Conservation (phyloP, 1,140 invertebrate genomes). For the Saccostrea echinata region DNA sequence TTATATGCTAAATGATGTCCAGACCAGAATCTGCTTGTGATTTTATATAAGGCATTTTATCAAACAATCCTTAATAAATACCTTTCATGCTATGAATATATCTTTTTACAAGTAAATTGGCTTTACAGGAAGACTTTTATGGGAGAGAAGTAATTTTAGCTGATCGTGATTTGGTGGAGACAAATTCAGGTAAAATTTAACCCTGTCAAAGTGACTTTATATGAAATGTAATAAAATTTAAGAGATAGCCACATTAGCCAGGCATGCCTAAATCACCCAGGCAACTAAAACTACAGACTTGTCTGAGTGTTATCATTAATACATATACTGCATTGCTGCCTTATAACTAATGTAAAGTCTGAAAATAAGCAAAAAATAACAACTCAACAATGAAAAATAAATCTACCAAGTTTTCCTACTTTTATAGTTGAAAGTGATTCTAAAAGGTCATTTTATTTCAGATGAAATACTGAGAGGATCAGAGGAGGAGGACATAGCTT, state of each 20-base stretch:
- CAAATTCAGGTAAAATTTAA: slow-evolving; percentile 83
- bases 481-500: slow-evolving; percentile 88
- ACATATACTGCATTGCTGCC: neutral
- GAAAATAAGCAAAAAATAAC: neutral
- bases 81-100: too few relatives aligned
- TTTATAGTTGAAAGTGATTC: neutral
- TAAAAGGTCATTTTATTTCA: slow-evolving; percentile 62
- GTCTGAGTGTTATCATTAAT: too few relatives aligned
- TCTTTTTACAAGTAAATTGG: too few relatives aligned
- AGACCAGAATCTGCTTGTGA: too few relatives aligned
- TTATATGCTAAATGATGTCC: too few relatives aligned
- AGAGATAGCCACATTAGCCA: too few relatives aligned
- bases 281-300: too few relatives aligned
- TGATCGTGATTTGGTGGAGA: slow-evolving; percentile 96
- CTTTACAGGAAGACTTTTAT: slow-evolving; percentile 80
- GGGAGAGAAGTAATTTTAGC: slow-evolving; percentile 87
- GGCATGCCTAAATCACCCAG: too few relatives aligned
- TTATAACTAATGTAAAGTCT: neutral
- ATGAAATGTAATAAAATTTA: too few relatives aligned
- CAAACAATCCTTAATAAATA: too few relatives aligned
- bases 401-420: neutral
- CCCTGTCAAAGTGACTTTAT: neutral
- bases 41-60: too few relatives aligned
- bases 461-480: slow-evolving; percentile 91
- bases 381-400: neutral